phyloP scores from a whole-genome alignment of 2,888 invertebrate genomes.

The Habrosyne pyritoides region DNA sequence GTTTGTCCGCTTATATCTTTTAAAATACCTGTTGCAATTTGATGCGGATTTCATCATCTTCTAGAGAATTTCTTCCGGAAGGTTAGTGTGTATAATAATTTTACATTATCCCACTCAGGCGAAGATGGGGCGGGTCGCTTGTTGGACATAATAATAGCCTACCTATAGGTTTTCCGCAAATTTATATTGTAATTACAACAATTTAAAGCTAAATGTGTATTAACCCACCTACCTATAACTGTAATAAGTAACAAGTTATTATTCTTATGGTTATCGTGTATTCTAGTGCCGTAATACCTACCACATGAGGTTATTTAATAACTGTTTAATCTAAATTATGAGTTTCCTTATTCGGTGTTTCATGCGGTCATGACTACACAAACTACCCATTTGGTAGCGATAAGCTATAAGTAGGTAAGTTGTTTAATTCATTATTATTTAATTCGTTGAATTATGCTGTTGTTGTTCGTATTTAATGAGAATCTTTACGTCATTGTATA shows the following conservation, averaged over 20 bases:
- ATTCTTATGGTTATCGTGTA: not conserved
- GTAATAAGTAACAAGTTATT: not conserved
- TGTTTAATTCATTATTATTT: not conserved
- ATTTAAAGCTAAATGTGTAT: not conserved
- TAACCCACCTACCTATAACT: not conserved
- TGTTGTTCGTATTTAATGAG: not conserved
- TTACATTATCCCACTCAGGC: too few relatives aligned
- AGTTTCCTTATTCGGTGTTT: not conserved
- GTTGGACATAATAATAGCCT: too few relatives aligned
- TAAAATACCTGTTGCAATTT: too few relatives aligned
- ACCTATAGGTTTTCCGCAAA: not conserved
- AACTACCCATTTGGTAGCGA: not conserved
- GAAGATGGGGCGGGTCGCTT: too few relatives aligned
- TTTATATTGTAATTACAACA: not conserved
- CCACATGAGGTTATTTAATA: not conserved
- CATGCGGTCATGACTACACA: constrained; percentile 1
- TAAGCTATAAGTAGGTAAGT: not conserved
- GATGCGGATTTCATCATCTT: too few relatives aligned
- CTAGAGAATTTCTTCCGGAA: too few relatives aligned
- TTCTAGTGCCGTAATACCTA: not conserved
- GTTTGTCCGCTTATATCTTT: too few relatives aligned
- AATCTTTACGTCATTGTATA: not conserved
- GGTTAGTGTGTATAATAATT: too few relatives aligned
- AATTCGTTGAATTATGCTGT: not conserved
- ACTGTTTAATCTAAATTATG: not conserved